Evolutionary conservation across 2,888 invertebrate species (phyloP).

Genomic region (Lasioglossum villosulum): DNA sequence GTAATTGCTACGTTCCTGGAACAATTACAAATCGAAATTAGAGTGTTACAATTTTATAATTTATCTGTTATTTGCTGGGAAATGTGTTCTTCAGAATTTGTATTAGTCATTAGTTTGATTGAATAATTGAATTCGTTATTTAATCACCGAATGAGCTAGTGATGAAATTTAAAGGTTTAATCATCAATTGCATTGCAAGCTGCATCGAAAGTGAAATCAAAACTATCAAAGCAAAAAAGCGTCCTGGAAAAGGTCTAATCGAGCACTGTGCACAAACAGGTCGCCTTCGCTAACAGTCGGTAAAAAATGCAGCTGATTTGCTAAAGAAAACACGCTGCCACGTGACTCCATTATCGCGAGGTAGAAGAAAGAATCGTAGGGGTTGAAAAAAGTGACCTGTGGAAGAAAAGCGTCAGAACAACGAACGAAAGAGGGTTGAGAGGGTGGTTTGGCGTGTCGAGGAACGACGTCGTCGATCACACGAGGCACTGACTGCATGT

Average conservation of each 20-base stretch:
- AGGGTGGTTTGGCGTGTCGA: slow-evolving; percentile 38
- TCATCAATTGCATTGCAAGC: no score
- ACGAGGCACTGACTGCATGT: slow-evolving; percentile 9
- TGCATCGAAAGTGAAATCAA: background rate
- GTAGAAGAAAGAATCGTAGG: background rate
- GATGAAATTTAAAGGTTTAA: no score
- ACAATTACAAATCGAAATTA: background rate
- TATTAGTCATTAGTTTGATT: no score
- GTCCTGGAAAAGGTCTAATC: background rate
- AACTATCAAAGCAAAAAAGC: background rate
- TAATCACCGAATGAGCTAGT: no score
- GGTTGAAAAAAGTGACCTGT: background rate
- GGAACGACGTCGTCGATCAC: slow-evolving; percentile 35
- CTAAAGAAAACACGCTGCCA: background rate
- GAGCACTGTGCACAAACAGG: background rate
- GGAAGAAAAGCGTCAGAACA: background rate
- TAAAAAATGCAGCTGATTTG: slow-evolving; percentile 6
- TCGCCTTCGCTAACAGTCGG: background rate
- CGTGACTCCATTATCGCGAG: slow-evolving; percentile 5
- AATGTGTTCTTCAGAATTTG: no score
- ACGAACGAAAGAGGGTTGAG: background rate
- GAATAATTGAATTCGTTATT: no score
- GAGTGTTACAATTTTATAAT: background rate
- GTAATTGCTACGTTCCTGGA: background rate
- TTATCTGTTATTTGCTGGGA: no score